Conservation (phyloP, 1,140 invertebrate species). For the Polyergus mexicanus region DNA sequence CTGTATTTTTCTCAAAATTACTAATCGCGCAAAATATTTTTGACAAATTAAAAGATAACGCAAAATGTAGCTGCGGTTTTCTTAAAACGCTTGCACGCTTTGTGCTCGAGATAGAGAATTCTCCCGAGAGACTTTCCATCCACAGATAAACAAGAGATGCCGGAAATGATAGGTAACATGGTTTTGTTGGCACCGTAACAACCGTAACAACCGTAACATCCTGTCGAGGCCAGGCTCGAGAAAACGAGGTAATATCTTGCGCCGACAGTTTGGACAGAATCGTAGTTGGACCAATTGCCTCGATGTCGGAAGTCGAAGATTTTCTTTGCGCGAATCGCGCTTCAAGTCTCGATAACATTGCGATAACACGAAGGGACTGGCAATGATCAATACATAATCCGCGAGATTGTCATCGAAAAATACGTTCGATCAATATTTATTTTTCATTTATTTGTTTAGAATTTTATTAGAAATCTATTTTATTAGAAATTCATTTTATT, state of each 20-base stretch:
- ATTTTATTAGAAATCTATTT: too few relatives aligned
- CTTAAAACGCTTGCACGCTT: neutral
- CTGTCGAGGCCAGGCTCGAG: slow-evolving; percentile 72
- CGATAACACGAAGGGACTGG: slow-evolving; percentile 39
- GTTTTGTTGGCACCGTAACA: slow-evolving; percentile 64
- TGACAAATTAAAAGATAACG: neutral
- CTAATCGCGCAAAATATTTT: neutral
- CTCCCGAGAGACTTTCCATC: neutral
- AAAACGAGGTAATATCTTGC: slow-evolving; percentile 74
- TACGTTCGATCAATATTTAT: neutral
- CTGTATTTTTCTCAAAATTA: neutral
- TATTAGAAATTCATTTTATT: too few relatives aligned
- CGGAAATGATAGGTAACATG: slow-evolving; percentile 64
- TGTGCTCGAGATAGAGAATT: neutral
- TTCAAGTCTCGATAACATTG: slow-evolving; percentile 48
- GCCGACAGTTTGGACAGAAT: slow-evolving; percentile 64
- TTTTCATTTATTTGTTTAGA: too few relatives aligned
- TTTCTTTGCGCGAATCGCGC: slow-evolving; percentile 43
- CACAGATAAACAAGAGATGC: slow-evolving; percentile 40
- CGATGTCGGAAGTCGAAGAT: slow-evolving; percentile 67
- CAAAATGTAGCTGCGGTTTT: neutral
- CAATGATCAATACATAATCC: neutral
- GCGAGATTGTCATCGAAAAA: neutral
- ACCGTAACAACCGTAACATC: slow-evolving; percentile 65
- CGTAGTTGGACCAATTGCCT: slow-evolving; percentile 58